phyloP scores from a whole-genome alignment of 2,888 invertebrate genomes.

The Macrophya annulata region DNA sequence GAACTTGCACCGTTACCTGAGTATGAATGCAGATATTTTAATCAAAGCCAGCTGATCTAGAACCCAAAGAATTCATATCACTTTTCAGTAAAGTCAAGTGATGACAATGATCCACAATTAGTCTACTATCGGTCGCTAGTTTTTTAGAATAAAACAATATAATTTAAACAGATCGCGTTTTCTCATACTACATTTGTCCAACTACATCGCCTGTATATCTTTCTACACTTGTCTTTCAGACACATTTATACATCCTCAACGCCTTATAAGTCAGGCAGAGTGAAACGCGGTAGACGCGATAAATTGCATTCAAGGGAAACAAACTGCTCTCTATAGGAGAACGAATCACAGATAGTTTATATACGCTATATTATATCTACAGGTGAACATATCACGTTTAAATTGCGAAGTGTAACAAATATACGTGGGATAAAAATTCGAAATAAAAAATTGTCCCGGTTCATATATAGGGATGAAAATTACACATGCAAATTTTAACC shows the following conservation, averaged over 20 bases:
- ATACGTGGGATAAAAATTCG: not conserved
- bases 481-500: not conserved
- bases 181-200: slow-evolving; percentile 43
- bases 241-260: slow-evolving; percentile 13
- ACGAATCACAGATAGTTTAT: slow-evolving; percentile 1
- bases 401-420: not conserved
- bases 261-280: slow-evolving; percentile 37
- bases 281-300: slow-evolving; percentile 37
- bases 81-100: not conserved
- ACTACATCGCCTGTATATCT: slow-evolving; percentile 12
- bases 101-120: slow-evolving; percentile 46
- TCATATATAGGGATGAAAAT: slow-evolving; percentile 20
- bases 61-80: not conserved
- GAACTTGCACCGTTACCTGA: slow-evolving; percentile 27
- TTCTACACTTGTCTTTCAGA: not conserved
- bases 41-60: not conserved
- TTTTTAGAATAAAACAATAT: not conserved
- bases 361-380: not conserved
- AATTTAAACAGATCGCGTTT: slow-evolving; percentile 22
- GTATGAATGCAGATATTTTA: not conserved
- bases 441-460: not conserved
- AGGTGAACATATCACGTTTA: not conserved
- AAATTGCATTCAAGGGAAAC: slow-evolving; percentile 46
- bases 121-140: slow-evolving; percentile 8
- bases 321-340: slow-evolving; percentile 23